phyloP scores from a whole-genome alignment of 1,140 invertebrate genomes.

The Diabrotica undecimpunctata region DNA sequence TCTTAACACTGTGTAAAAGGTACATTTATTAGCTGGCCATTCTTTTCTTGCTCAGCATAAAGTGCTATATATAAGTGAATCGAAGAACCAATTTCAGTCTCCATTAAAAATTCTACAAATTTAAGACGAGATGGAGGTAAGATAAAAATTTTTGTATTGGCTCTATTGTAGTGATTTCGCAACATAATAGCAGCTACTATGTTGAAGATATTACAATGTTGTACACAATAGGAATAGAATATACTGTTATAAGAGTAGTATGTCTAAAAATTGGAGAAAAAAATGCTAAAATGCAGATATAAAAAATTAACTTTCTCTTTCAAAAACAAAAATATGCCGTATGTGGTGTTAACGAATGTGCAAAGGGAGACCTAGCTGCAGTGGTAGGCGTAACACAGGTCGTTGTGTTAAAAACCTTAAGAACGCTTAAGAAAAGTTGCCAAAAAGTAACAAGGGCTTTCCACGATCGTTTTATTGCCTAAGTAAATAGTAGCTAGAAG shows the following conservation, averaged over 20 bases:
- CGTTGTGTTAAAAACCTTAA: too few species aligned
- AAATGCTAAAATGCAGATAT: conserved; percentile 54
- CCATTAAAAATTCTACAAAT: conserved; percentile 66
- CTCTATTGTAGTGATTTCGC: conserved; percentile 61
- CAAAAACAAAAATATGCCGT: too few species aligned
- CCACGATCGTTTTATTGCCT: too few species aligned
- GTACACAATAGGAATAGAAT: conserved; percentile 42
- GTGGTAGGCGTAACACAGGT: too few species aligned
- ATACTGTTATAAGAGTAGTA: conserved; percentile 46
- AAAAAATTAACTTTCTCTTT: too few species aligned
- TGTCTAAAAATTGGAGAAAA: conserved; percentile 56
- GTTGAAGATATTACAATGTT: conserved; percentile 43
- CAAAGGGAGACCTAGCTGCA: too few species aligned
- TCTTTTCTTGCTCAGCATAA: conserved; percentile 52
- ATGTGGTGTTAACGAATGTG: too few species aligned
- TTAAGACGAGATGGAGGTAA: conserved; percentile 63
- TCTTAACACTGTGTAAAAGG: conserved; percentile 66
- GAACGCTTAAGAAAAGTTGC: too few species aligned
- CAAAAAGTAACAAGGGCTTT: too few species aligned
- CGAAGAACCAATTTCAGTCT: conserved; percentile 63
- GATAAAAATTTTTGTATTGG: conserved; percentile 56
- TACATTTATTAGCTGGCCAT: conserved; percentile 51
- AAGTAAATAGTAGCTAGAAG: too few species aligned
- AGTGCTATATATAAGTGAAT: conserved; percentile 68
- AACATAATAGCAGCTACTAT: conserved; percentile 62